These are phyloP conservation scores for Sebastes taczanowskii DNA, from an alignment of 2,797 vertebrate genomes.

Conservation along the genomic window DNA sequence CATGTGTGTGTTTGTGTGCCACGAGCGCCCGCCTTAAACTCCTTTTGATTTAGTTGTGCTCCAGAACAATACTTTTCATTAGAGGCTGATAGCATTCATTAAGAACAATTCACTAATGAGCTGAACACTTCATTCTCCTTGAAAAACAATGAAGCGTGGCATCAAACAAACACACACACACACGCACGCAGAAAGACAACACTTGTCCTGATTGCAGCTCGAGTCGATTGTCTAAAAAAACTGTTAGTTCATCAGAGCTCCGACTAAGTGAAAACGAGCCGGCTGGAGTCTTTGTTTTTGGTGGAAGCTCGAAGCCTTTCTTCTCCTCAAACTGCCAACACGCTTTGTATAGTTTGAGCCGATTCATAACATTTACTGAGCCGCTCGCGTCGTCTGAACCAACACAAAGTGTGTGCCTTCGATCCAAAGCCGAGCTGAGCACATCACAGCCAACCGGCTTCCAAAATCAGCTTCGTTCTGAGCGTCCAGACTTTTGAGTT, in stretches of 20 bases:
- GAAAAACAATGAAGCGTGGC: conserved; percentile 40
- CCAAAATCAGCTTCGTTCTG: not conserved
- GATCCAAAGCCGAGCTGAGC: conserved; percentile 12
- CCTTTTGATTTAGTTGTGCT: conserved; percentile 65
- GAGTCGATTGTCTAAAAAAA: conserved; percentile 4
- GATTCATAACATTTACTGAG: conserved; percentile 36
- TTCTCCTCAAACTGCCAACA: conserved; percentile 15
- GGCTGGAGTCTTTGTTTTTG: not conserved
- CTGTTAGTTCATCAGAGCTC: conserved; percentile 8
- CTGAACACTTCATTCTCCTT: conserved; percentile 50
- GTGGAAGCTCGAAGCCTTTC: not conserved
- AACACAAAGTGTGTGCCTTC: conserved; percentile 17
- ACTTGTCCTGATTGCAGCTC: not conserved
- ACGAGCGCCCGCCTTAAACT: conserved; percentile 44
- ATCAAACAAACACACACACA: not conserved
- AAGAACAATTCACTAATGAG: conserved; percentile 64
- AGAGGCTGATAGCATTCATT: conserved; percentile 66
- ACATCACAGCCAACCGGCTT: not conserved
- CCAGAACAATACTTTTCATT: conserved; percentile 76
- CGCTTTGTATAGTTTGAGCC: conserved; percentile 25
- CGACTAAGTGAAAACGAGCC: not conserved
- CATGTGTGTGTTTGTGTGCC: not conserved
- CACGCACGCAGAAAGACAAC: not conserved
- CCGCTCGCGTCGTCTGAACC: conserved; percentile 18
- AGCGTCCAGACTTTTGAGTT: not conserved